Evolutionary conservation across 2,888 invertebrate genomes (phyloP).

Genomic region (Spodoptera littoralis): DNA sequence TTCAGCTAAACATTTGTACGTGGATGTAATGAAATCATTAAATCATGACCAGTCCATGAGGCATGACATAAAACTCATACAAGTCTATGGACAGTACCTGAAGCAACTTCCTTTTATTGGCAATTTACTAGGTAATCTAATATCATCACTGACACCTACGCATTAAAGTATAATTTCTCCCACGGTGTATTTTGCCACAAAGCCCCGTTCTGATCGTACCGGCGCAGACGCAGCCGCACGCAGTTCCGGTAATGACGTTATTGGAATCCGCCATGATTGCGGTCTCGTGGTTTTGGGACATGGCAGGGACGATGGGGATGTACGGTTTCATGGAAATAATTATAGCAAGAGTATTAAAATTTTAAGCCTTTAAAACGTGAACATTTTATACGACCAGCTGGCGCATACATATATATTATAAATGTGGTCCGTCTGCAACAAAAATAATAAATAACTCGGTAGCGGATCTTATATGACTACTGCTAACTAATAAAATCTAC

Average conservation of each 20-base stretch:
- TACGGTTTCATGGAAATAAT: constrained; percentile 29
- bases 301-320: constrained; percentile 20
- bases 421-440: too few relatives aligned
- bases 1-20: too few relatives aligned
- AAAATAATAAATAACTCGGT: too few relatives aligned
- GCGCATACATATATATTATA: too few relatives aligned
- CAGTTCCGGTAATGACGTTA: constrained; percentile 66
- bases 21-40: too few relatives aligned
- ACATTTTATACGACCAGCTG: too few relatives aligned
- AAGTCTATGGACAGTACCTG: constrained; percentile 9
- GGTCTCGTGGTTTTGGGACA: constrained; percentile 59
- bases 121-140: constrained; percentile 24
- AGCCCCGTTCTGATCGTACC: constrained; percentile 40
- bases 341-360: background rate
- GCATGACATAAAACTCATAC: background rate
- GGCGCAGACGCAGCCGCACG: constrained; percentile 47
- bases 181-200: constrained; percentile 27
- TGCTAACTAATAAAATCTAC: background rate
- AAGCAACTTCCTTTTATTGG: constrained; percentile 24
- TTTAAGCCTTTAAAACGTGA: too few relatives aligned
- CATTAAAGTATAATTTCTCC: constrained; percentile 24
- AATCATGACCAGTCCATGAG: constrained; percentile 6
- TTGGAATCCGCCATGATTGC: constrained; percentile 67
- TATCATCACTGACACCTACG: background rate
- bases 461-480: too few relatives aligned